Evolutionary conservation across 2,797 vertebrate genomes (phyloP).

Genomic region (Cetoscarus ocellatus): DNA sequence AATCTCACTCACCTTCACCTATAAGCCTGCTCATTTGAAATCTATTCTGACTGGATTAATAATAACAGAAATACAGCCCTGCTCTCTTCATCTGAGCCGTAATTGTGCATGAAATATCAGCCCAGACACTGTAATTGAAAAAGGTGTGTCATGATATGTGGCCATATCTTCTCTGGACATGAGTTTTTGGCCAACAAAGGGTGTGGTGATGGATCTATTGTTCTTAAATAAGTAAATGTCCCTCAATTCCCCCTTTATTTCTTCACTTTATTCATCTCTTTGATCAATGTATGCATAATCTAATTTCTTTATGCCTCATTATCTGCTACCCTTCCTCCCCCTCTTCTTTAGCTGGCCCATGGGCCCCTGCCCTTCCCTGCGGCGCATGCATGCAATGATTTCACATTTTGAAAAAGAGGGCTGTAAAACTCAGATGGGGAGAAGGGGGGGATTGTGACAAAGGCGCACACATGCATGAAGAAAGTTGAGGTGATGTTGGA

Average conservation of each 20-base stretch:
- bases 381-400: conserved; percentile 47
- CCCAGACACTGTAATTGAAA: conserved; percentile 25
- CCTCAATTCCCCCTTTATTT: neutral
- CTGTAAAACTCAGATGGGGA: conserved; percentile 56
- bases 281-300: neutral
- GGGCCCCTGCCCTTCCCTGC: conserved; percentile 56
- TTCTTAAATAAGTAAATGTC: conserved; percentile 32
- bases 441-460: conserved; percentile 36
- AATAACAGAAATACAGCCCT: neutral
- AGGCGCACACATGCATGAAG: conserved; percentile 13
- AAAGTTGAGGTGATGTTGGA: conserved; percentile 43
- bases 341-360: conserved; percentile 40
- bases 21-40: conserved; percentile 20
- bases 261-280: neutral
- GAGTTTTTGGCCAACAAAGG: conserved; percentile 49
- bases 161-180: conserved; percentile 35
- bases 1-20: conserved; percentile 38
- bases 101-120: conserved; percentile 6
- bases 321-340: conserved; percentile 10
- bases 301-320: conserved; percentile 2
- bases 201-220: conserved; percentile 68
- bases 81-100: conserved; percentile 4
- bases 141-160: conserved; percentile 52
- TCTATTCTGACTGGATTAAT: conserved; percentile 17
- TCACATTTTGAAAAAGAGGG: conserved; percentile 44